phyloP scores from a whole-genome alignment of 2,888 invertebrate genomes.

The Heliconius ethilla region DNA sequence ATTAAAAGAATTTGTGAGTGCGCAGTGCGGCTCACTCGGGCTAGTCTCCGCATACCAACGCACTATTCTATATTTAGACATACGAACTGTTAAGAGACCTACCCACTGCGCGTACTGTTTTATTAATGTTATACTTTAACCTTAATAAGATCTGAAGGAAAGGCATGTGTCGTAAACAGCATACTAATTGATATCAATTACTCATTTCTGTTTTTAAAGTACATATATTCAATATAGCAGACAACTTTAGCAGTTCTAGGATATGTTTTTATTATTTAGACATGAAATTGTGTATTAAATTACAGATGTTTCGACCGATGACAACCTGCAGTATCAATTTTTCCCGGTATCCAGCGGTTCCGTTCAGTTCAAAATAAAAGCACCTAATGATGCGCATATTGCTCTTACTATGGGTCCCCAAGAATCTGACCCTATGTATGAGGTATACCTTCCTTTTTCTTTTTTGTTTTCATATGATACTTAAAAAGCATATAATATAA shows the following conservation, averaged over 20 bases:
- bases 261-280: background rate
- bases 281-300: slow-evolving; percentile 36
- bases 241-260: background rate
- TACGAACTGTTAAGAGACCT: slow-evolving; percentile 54
- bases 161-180: background rate
- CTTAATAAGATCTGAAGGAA: slow-evolving; percentile 25
- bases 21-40: slow-evolving; percentile 34
- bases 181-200: slow-evolving; percentile 23
- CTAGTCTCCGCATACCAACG: slow-evolving; percentile 60
- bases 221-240: background rate
- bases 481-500: background rate
- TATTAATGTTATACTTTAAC: slow-evolving; percentile 45
- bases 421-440: slow-evolving; percentile 90
- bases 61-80: slow-evolving; percentile 65
- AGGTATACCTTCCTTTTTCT: slow-evolving; percentile 71
- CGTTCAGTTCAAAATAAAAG: slow-evolving; percentile 89
- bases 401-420: slow-evolving; percentile 87
- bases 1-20: slow-evolving; percentile 39
- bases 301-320: slow-evolving; percentile 90
- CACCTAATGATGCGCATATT: slow-evolving; percentile 92
- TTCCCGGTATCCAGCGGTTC: slow-evolving; percentile 86
- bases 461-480: slow-evolving; percentile 31
- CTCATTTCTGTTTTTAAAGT: background rate
- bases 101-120: slow-evolving; percentile 57
- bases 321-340: slow-evolving; percentile 91